These are phyloP conservation scores for Phoronis australis DNA, from an alignment of 2,888 invertebrate species.

Conservation along the genomic window DNA sequence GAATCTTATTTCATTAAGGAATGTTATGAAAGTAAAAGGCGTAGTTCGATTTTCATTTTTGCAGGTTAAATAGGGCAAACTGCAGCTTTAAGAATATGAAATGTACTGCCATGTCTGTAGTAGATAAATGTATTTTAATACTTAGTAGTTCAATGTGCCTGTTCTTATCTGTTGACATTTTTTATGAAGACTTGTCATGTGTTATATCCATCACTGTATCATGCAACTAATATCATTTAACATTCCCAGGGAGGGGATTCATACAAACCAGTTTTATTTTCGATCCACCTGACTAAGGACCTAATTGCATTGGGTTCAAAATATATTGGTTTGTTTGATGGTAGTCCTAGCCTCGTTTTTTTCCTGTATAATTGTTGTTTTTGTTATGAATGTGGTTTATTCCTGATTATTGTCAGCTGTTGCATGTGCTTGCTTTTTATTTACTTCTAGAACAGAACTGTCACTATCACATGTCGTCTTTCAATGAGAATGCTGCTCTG, in stretches of 20 bases:
- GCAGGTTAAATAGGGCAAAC: too few species aligned
- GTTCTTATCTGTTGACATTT: too few species aligned
- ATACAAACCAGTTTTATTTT: neutral
- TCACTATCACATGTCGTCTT: constrained; percentile 98
- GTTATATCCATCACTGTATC: too few species aligned
- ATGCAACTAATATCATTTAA: too few species aligned
- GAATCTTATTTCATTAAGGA: too few species aligned
- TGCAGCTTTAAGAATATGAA: too few species aligned
- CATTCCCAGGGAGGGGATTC: neutral
- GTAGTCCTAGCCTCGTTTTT: constrained; percentile 1
- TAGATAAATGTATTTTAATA: too few species aligned
- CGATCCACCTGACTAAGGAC: neutral
- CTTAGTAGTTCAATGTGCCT: too few species aligned
- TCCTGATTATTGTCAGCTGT: neutral
- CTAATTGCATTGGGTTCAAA: neutral
- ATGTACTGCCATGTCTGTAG: too few species aligned
- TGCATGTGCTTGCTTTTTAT: constrained; percentile 13
- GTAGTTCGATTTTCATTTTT: too few species aligned
- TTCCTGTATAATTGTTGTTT: constrained; percentile 3
- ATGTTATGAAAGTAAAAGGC: too few species aligned
- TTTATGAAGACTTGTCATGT: too few species aligned
- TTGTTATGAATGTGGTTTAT: constrained; percentile 5
- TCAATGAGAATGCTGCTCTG: constrained; percentile 94
- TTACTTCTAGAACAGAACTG: constrained; percentile 77
- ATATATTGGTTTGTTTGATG: neutral